These are phyloP conservation scores for Lithodes maja DNA, from an alignment of 2,888 invertebrate genomes.

Conservation along the genomic window DNA sequence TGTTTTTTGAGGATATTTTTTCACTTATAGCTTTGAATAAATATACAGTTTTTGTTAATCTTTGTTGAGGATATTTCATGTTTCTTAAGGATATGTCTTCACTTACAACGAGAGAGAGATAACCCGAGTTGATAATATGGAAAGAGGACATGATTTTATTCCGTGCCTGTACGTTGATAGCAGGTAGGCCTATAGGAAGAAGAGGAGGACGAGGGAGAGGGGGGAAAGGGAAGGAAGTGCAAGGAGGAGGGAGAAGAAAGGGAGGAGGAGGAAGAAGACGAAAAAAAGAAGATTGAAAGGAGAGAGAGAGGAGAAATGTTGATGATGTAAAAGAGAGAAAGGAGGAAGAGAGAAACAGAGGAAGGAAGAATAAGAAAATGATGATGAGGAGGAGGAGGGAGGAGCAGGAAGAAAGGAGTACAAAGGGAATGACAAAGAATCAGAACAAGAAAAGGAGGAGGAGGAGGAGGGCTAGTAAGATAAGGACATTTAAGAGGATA, in stretches of 20 bases:
- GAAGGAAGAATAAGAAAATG: not conserved
- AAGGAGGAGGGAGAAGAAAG: no score
- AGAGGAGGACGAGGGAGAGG: not conserved
- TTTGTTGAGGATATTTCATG: no score
- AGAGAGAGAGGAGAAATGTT: not conserved
- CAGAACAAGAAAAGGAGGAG: not conserved
- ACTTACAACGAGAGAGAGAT: no score
- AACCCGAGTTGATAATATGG: no score
- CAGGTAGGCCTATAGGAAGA: not conserved
- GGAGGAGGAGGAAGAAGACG: no score
- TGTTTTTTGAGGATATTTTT: no score
- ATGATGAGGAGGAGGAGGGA: not conserved
- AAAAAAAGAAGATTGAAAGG: no score
- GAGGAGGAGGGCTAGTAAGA: not conserved
- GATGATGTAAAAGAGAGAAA: not conserved
- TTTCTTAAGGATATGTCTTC: no score
- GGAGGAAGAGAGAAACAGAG: not conserved
- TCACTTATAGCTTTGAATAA: no score
- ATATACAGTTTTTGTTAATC: no score
- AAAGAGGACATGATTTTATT: no score
- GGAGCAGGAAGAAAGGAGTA: not conserved
- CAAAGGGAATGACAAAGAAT: not conserved
- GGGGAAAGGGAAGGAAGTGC: not conserved
- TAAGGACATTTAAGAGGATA: not conserved
- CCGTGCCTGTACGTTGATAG: no score